Evolutionary conservation across 2,797 vertebrate species (phyloP), one percentile per base, ranked within the genome.

Genomic region (Notolabrus celidotus): DNA sequence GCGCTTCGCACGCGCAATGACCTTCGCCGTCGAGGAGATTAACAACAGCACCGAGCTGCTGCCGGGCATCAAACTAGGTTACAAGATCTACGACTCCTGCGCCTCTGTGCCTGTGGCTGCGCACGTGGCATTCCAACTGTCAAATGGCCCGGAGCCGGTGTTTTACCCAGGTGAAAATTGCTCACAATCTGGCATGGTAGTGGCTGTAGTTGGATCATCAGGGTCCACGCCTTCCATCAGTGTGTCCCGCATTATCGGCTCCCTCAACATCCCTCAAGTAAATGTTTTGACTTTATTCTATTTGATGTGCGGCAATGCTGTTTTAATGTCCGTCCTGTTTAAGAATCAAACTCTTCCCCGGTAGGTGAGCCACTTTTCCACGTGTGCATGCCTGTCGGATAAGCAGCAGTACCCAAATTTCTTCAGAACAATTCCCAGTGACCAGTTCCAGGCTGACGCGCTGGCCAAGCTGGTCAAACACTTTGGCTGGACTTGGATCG

Each of bases 401-500:
- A 47, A 47, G 23, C 12, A 27, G 14, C 46, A 47, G 46, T 47
- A 47, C 46, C 46, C 46, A 9, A 25, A 25, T 25, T 47, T 47
- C 14, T 47, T 47, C 46, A 47, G 46, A 25, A 47, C 46, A 10
- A 47, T 47, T 22, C 46, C 46, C 6, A 47, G 46, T 47, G 46
- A 47, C 23, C 46, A 47, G 22, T 47, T 47, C 14, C 46, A 47
- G 46, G 46, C 46, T 25, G 46, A 47, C 23, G 46, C 46, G 2
- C 23, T 47, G 22, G 46, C 46, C 22, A 47, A 47, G 23, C 14
- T 47, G 12, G 46, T 47, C 46, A 47, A 47, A 25, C 46, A 47
- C 23, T 47, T 47, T 20, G 46, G 46, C 22, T 47, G 46, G 46
- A 47, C 46, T 16, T 47, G 46, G 46, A 47, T 47, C 14, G 46